Base-by-base conservation (phyloP, 2,113 vertebrate genomes). In the Serilophus lunatus region DNA sequence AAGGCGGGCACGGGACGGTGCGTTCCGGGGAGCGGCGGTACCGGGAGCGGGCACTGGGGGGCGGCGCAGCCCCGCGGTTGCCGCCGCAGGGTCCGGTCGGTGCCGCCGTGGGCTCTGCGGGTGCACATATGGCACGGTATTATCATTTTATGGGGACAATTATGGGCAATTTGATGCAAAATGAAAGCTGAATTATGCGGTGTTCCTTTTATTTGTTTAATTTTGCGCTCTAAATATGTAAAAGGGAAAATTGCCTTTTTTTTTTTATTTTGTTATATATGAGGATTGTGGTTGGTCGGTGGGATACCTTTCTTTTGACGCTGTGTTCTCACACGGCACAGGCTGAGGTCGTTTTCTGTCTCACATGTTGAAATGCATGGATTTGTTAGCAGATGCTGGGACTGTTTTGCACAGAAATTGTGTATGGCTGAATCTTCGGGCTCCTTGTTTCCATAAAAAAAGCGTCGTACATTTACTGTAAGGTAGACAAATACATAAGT, bases 121-220 rank as follows among this genome's bases (percentile, higher is more conserved):
- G 96, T 96, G 96, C 97, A 97, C 97, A 97, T 98, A 98, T 97
- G 98, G 97, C 93, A 94, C 97, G 93, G 85, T 97, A 98, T 98
- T 97, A 97, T 97, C 97, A 88, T 98, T 98, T 98, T 98, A 98
- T 98, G 96, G 97, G 98, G 97, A 97, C 97, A 97, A 97, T 98
- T 98, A 98, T 97, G 97, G 98, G 97, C 97, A 98, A 97, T 98
- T 98, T 98, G 96, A 97, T 98, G 96, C 93, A 95, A 98, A 98
- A 97, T 60, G 94, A 98, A 97, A 98, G 97, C 95, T 98, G 97
- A 98, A 97, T 98, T 98, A 97, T 97, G 94, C 95, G 90, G 95
- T 95, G 91, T 97, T 98, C 96, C 92, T 97, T 98, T 97, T 98
- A 97, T 98, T 98, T 98, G 97, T 97, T 98, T 98, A 97, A 98